Conservation (phyloP, 2,888 invertebrate species). For the Plusia festucae region DNA sequence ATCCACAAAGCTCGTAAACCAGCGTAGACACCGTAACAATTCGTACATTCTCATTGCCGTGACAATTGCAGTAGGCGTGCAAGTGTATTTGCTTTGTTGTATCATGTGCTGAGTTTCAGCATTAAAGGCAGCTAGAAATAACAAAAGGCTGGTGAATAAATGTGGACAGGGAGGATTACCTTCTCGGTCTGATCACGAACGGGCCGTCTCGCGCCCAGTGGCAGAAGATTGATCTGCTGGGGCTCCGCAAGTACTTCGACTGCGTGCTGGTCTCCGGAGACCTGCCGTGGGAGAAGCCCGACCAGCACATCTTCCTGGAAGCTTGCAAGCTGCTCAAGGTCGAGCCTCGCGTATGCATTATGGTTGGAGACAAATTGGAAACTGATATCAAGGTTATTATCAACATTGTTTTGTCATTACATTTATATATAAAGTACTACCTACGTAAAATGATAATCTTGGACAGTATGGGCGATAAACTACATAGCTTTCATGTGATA, state of each 20-base stretch:
- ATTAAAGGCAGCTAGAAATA: constrained; percentile 75
- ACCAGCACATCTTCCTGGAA: constrained; percentile 94
- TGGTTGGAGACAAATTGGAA: constrained; percentile 96
- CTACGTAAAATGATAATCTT: constrained; percentile 24
- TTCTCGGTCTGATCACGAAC: constrained; percentile 95
- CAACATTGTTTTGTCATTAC: neutral
- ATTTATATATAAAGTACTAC: constrained; percentile 3
- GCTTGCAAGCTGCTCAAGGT: constrained; percentile 94
- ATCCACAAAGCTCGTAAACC: constrained; percentile 30
- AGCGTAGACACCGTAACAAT: constrained; percentile 38
- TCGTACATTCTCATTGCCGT: constrained; percentile 33
- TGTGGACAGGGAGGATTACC: constrained; percentile 91
- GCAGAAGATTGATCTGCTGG: constrained; percentile 94
- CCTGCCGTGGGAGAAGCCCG: constrained; percentile 96
- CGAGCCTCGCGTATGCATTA: constrained; percentile 93
- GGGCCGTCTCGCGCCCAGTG: constrained; percentile 96
- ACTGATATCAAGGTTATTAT: constrained; percentile 93
- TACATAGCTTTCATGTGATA: constrained; percentile 14
- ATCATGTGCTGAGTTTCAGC: constrained; percentile 85
- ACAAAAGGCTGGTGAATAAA: constrained; percentile 84
- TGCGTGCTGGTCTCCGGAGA: constrained; percentile 95
- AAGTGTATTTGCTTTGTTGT: constrained; percentile 78
- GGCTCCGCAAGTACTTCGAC: constrained; percentile 93
- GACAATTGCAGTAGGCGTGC: constrained; percentile 64
- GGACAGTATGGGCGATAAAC: constrained; percentile 4